These are phyloP conservation scores for Drosophila nebulosa DNA, from an alignment of 1,140 invertebrate species.

Conservation along the genomic window DNA sequence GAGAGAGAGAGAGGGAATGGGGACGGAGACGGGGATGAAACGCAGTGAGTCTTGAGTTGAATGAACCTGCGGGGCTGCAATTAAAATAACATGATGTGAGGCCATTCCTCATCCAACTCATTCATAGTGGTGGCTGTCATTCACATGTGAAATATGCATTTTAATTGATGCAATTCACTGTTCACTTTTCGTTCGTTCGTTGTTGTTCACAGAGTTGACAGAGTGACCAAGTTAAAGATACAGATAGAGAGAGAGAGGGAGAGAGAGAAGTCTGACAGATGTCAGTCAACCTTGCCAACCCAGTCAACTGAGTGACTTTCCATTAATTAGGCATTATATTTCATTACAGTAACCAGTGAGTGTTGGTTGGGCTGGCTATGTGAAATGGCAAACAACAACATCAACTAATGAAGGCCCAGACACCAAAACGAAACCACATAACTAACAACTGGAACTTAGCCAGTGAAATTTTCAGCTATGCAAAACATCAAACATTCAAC, in stretches of 20 bases:
- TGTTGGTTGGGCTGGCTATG: slow-evolving; percentile 36
- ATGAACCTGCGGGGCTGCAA: slow-evolving; percentile 70
- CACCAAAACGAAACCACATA: not conserved
- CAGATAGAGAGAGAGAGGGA: too few relatives aligned
- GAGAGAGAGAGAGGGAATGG: not conserved
- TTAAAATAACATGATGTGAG: slow-evolving; percentile 64
- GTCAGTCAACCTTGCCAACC: slow-evolving; percentile 37
- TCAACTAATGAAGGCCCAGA: slow-evolving; percentile 55
- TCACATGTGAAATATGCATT: slow-evolving; percentile 49
- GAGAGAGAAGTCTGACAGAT: slow-evolving; percentile 72
- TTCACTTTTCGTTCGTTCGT: too few relatives aligned
- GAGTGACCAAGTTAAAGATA: slow-evolving; percentile 77
- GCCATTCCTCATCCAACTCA: slow-evolving; percentile 26
- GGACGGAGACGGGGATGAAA: not conserved
- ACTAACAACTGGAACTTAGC: slow-evolving; percentile 17
- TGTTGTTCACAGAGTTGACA: slow-evolving; percentile 46
- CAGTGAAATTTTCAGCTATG: slow-evolving; percentile 39
- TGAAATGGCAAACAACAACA: slow-evolving; percentile 47
- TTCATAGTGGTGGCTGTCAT: slow-evolving; percentile 64
- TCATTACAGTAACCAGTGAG: slow-evolving; percentile 67
- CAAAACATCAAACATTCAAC: slow-evolving; percentile 56
- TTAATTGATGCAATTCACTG: slow-evolving; percentile 65
- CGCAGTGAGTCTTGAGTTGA: slow-evolving; percentile 46
- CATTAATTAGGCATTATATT: slow-evolving; percentile 79
- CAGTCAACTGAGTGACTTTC: slow-evolving; percentile 64